These are phyloP conservation scores for Puntigrus tetrazona DNA, from an alignment of 2,113 vertebrate genomes.

Conservation along the genomic window DNA sequence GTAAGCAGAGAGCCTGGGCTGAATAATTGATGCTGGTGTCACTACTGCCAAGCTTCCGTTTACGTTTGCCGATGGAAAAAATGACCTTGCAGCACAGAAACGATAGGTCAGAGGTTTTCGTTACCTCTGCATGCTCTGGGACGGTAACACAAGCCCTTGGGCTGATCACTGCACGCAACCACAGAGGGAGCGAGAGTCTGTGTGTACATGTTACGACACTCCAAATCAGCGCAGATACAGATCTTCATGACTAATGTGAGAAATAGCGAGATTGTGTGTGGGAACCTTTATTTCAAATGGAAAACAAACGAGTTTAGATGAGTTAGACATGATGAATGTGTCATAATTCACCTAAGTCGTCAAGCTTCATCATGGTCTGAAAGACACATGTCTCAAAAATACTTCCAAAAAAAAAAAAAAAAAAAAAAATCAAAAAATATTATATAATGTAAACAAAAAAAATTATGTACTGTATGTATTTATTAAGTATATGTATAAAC, in stretches of 20 bases:
- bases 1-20: slow-evolving; percentile 62
- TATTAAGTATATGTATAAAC: no score
- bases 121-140: slow-evolving; percentile 33
- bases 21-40: slow-evolving; percentile 69
- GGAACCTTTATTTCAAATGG: not conserved
- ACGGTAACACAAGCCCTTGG: slow-evolving; percentile 22
- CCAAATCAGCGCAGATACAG: slow-evolving; percentile 34
- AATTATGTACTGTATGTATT: no score
- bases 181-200: slow-evolving; percentile 12
- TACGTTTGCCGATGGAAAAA: slow-evolving; percentile 45
- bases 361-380: not conserved
- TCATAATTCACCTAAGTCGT: not conserved
- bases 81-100: slow-evolving; percentile 53
- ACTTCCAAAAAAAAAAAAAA: not conserved
- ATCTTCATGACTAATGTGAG: slow-evolving; percentile 21
- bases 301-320: slow-evolving; percentile 19
- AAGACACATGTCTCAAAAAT: not conserved
- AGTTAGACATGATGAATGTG: not conserved
- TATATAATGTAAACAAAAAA: no score
- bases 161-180: not conserved
- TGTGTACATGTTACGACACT: not conserved
- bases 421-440: no score
- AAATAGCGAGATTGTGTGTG: not conserved
- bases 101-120: slow-evolving; percentile 37
- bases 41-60: slow-evolving; percentile 51